Evolutionary conservation across 2,888 invertebrate species (phyloP).

Genomic region (Dendrolimus houi): DNA sequence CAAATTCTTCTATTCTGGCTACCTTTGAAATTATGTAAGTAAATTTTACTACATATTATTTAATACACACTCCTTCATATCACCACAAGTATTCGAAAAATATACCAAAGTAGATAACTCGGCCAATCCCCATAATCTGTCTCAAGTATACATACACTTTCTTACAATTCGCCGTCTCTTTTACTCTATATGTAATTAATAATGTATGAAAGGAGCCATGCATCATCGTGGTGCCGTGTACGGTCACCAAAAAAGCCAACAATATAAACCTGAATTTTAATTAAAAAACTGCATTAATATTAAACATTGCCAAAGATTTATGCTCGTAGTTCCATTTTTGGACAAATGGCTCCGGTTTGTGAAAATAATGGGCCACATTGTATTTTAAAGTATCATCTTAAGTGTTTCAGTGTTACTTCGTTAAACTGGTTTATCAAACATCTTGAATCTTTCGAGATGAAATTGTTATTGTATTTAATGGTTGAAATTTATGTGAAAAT

Average conservation of each 20-base stretch:
- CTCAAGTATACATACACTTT: constrained; percentile 14
- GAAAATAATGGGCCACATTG: neutral
- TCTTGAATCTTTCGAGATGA: no score
- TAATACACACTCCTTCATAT: neutral
- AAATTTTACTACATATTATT: neutral
- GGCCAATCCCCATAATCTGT: constrained; percentile 27
- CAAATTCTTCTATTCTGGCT: no score
- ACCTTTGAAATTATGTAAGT: neutral
- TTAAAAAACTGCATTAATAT: constrained; percentile 12
- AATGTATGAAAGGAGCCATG: constrained; percentile 60
- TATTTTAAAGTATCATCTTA: neutral
- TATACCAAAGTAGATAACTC: constrained; percentile 22
- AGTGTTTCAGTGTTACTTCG: neutral
- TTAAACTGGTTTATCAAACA: neutral
- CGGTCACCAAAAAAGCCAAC: constrained; percentile 39
- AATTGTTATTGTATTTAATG: no score
- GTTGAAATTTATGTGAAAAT: no score
- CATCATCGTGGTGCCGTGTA: constrained; percentile 52
- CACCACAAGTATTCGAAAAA: constrained; percentile 1
- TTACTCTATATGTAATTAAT: constrained; percentile 53
- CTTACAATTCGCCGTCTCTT: constrained; percentile 21
- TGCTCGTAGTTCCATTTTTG: neutral
- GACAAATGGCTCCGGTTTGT: neutral
- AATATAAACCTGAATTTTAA: constrained; percentile 20
- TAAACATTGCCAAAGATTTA: neutral